phyloP scores from a whole-genome alignment of 2,888 invertebrate species.

The Disparrhopalites patrizii region DNA sequence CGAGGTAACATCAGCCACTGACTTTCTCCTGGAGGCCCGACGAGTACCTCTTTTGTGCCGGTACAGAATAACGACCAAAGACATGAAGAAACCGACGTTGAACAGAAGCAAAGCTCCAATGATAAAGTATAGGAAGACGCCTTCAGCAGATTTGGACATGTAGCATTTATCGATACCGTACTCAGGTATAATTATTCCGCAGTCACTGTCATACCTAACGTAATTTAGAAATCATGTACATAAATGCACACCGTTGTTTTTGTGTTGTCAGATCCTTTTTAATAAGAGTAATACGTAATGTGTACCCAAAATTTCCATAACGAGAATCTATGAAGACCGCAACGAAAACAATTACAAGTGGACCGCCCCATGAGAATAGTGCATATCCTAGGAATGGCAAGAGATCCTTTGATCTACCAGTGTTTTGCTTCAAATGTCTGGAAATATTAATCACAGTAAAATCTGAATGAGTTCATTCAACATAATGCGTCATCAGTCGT shows the following conservation, averaged over 20 bases:
- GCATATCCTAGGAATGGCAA: conserved; percentile 2
- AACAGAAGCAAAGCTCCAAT: conserved; percentile 3
- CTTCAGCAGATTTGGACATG: conserved; percentile 6
- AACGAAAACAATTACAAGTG: background rate
- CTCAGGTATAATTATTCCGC: conserved; percentile 8
- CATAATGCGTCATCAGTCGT: background rate
- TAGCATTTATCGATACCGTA: conserved; percentile 11
- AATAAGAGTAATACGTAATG: too few relatives aligned
- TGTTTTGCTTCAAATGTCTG: background rate
- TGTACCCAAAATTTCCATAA: conserved; percentile 3
- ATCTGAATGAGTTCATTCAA: background rate
- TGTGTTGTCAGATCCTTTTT: too few relatives aligned
- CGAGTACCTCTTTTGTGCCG: background rate
- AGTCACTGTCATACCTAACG: conserved; percentile 4
- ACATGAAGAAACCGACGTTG: conserved; percentile 11
- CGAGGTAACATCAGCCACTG: background rate
- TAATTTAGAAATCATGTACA: background rate
- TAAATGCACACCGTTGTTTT: too few relatives aligned
- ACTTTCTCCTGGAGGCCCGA: background rate
- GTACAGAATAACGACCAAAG: background rate
- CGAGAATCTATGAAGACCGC: background rate
- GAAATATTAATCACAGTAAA: background rate
- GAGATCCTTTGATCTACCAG: background rate
- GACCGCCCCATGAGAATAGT: conserved; percentile 11
- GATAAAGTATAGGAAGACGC: conserved; percentile 9